Evolutionary conservation across 2,797 vertebrate species (phyloP), one percentile per base, ranked within the genome.

Genomic region (Myripristis murdjan): DNA sequence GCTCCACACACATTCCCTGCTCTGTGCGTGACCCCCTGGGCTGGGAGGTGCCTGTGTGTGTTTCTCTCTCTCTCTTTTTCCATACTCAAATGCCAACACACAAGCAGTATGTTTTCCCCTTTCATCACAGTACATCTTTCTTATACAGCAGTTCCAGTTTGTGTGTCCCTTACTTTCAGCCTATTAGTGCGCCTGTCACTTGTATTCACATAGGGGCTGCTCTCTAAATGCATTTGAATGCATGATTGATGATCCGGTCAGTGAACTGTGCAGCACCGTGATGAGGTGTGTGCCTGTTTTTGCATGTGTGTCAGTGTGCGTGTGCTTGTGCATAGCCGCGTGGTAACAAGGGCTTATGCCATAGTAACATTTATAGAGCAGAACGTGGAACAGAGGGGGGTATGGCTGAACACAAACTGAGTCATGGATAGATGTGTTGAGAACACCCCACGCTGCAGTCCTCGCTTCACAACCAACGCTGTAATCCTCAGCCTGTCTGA

Each of bases 221-320:
- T 80, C 70, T 58, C 64, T 31, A 64, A 71, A 83, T 79, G 62
- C 58, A 56, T 77, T 56, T 86, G 60, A 86, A 80, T 86, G 82
- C 87, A 85, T 88, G 83, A 87, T 84, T 87, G 88, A 88, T 83
- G 83, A 87, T 85, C 61, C 35, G 28, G 71, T 85, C 83, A 82
- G 64, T 77, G 83, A 84, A 73, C 86, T 85, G 85, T 75, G 24
- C 54, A 64, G 62, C 24, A 47, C 31, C 10, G 57, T 52, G 70
- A 73, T 75, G 60, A 73, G 52, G 33, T 79, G 58, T 72, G 39
- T 51, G 39, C 31, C 53, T 60, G 22, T 74, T 69, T 37, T 58
- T 57, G 63, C 51, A 48, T 67, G 58, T 70, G 56, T 63, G 44
- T 73, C 18, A 57, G 41, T 71, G 23, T 53, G 47, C 65, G 31